Percentiles rank a stretch among this genome's conserved stretches.
phyloP scores from a whole-genome alignment of 1,140 invertebrate genomes.

The Eciton burchellii region DNA sequence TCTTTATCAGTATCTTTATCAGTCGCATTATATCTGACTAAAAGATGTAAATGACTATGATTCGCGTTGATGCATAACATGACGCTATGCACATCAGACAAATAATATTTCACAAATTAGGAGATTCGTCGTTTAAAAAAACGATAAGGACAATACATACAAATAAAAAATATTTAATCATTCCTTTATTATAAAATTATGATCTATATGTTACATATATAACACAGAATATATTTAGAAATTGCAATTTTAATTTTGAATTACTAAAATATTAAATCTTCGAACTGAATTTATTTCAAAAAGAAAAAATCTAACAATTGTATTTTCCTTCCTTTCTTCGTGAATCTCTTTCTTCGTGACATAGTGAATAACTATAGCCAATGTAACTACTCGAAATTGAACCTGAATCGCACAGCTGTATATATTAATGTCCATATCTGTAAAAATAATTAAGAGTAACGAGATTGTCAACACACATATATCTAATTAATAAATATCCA shows the following conservation, averaged over 20 bases:
- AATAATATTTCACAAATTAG: neutral
- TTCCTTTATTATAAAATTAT: slow-evolving; percentile 38
- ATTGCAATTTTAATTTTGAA: slow-evolving; percentile 4
- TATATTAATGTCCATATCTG: slow-evolving; percentile 86
- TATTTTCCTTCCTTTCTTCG: neutral
- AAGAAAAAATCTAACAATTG: slow-evolving; percentile 12
- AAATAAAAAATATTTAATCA: slow-evolving; percentile 1
- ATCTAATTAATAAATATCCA: neutral
- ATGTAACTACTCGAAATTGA: neutral
- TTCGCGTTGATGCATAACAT: neutral
- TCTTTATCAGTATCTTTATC: neutral
- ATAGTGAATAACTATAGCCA: neutral
- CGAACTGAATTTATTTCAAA: neutral
- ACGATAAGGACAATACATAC: neutral
- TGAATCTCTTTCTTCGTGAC: too few relatives aligned
- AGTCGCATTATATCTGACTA: neutral
- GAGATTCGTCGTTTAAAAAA: neutral
- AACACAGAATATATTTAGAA: neutral
- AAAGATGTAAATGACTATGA: too few relatives aligned
- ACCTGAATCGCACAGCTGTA: neutral
- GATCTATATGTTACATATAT: slow-evolving; percentile 14
- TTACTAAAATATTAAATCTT: neutral
- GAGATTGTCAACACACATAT: slow-evolving; percentile 71
- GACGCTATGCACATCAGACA: neutral
- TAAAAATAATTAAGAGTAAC: slow-evolving; percentile 70